Evolutionary conservation across 2,888 invertebrate genomes (phyloP).

Genomic region (Apocheima hispidaria): DNA sequence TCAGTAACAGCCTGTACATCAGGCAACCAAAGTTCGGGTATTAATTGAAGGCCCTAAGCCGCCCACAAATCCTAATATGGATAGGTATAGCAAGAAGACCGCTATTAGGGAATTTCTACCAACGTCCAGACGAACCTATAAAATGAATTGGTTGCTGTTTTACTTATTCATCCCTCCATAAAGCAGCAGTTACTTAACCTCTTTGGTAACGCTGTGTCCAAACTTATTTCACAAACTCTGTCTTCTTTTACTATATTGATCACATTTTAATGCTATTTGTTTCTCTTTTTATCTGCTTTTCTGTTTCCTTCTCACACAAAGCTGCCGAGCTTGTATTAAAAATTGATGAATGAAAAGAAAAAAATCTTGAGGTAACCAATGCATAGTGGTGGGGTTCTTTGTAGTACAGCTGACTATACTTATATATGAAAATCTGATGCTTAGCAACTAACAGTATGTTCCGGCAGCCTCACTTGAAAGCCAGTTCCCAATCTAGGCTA

Average conservation of each 20-base stretch:
- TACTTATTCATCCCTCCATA: conserved; percentile 28
- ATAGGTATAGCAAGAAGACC: conserved; percentile 24
- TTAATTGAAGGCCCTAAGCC: conserved; percentile 29
- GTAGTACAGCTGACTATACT: too few relatives aligned
- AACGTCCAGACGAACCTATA: conserved; percentile 17
- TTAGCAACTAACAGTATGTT: too few relatives aligned
- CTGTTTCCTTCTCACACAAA: background rate
- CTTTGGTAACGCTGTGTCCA: background rate
- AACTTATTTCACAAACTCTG: background rate
- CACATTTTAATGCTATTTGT: background rate
- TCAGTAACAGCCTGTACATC: conserved; percentile 15
- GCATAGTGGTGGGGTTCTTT: too few relatives aligned
- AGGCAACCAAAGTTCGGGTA: conserved; percentile 16
- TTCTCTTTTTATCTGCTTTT: background rate
- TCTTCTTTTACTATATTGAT: background rate
- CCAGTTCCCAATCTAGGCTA: too few relatives aligned
- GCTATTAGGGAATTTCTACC: conserved; percentile 23
- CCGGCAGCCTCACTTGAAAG: too few relatives aligned
- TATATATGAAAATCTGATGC: too few relatives aligned
- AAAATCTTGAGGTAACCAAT: too few relatives aligned
- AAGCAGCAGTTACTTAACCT: background rate
- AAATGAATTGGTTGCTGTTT: conserved; percentile 33
- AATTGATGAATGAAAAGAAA: too few relatives aligned
- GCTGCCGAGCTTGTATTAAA: too few relatives aligned
- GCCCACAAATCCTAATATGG: conserved; percentile 29